phyloP scores from a whole-genome alignment of 2,888 invertebrate genomes.

The Ochropacha duplaris region DNA sequence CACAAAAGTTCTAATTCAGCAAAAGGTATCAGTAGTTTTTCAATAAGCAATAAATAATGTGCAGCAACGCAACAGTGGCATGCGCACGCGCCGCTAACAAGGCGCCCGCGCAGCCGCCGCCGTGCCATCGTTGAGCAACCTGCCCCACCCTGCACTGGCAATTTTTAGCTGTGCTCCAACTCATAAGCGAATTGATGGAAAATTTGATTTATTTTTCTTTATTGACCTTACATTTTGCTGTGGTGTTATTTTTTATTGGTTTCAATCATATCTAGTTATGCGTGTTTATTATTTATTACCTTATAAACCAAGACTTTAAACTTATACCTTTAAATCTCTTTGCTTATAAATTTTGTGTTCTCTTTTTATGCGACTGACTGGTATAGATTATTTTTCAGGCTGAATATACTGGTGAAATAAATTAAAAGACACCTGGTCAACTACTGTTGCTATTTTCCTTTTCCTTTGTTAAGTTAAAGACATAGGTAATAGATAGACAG shows the following conservation, averaged over 20 bases:
- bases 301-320: too few species aligned
- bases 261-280: too few species aligned
- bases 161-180: constrained; percentile 42
- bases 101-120: constrained; percentile 45
- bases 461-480: neutral
- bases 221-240: neutral
- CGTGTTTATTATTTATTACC: too few species aligned
- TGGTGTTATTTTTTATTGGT: too few species aligned
- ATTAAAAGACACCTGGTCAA: neutral
- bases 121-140: constrained; percentile 79
- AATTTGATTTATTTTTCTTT: neutral
- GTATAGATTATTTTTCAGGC: too few species aligned
- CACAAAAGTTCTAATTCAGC: constrained; percentile 59
- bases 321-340: too few species aligned
- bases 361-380: too few species aligned
- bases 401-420: neutral
- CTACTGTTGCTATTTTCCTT: neutral
- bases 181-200: constrained; percentile 23
- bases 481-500: neutral
- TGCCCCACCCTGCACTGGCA: constrained; percentile 74
- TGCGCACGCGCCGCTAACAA: constrained; percentile 77
- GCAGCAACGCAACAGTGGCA: constrained; percentile 72
- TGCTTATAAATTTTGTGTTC: too few species aligned
- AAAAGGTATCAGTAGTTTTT: constrained; percentile 73
- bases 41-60: constrained; percentile 82